Conservation (phyloP, 2,888 invertebrate genomes). For the Agrochola lychnidis region DNA sequence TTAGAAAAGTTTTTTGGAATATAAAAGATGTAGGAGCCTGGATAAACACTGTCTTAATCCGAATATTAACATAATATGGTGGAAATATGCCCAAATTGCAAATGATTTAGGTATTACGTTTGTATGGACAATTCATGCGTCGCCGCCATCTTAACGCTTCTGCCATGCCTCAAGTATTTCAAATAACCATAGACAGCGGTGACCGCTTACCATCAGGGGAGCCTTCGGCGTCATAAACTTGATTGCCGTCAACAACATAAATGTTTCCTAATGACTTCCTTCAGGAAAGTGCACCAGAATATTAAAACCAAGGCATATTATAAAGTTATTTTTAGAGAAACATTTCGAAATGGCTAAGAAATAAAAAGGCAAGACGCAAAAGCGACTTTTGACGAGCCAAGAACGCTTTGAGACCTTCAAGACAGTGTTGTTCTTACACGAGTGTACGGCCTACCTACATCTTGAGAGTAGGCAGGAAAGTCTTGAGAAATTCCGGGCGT, state of each 20-base stretch:
- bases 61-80: too few species aligned
- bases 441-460: constrained; percentile 21
- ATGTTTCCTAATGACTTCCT: background rate
- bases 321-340: constrained; percentile 34
- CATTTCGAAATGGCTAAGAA: constrained; percentile 40
- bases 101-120: too few species aligned
- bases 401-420: constrained; percentile 44
- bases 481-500: constrained; percentile 9
- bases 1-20: too few species aligned
- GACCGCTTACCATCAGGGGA: background rate
- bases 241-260: background rate
- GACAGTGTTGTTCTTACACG: constrained; percentile 49
- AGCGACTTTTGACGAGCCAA: constrained; percentile 26
- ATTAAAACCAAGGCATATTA: background rate
- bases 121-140: too few species aligned
- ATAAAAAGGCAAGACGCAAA: constrained; percentile 45
- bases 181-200: background rate
- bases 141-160: too few species aligned
- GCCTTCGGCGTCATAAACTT: background rate
- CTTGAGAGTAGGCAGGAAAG: constrained; percentile 15
- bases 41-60: too few species aligned
- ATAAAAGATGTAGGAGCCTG: too few species aligned
- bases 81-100: too few species aligned
- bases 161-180: background rate
- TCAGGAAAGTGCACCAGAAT: background rate